Base-by-base conservation (phyloP, 1,140 invertebrate genomes). In the Ceratina japonica region DNA sequence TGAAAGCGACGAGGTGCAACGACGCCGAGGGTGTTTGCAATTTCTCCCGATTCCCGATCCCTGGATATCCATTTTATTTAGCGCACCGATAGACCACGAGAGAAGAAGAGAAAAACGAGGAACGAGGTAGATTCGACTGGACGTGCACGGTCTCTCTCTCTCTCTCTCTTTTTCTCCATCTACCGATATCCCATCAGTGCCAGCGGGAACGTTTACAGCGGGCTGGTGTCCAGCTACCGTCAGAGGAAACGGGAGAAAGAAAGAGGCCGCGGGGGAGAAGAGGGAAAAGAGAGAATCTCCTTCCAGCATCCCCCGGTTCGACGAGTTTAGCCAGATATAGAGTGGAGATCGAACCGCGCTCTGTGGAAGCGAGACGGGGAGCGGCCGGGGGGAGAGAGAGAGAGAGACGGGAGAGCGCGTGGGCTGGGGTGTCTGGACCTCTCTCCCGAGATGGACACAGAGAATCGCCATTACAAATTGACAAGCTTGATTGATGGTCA, bases 391-490 rank as follows among this genome's bases (percentile, higher is more conserved):
- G 52, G 77, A 65, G 27, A 61, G 63, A n/a, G 16, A 3, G 62
- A n/a, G 69, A 20, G 64, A 78, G 82, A 83, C 65, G 79, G 65
- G 81, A 80, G 75, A 80, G 75, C 87, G 73, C 52, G 72, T 71
- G 49, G 49, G 80, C 63, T 71, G 81, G 81, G 78, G 77, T 85
- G 83, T 85, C 82, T 82, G 86, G 84, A 89, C 80, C 84, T 86
- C 68, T 84, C 81, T 84, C 81, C 81, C 82, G 87, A 90, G 88
- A 92, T 92, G 91, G 90, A 92, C 91, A 92, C 91, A 90, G 92
- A 91, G 91, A 92, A 91, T 92, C 91, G 92, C 92, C 92, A 93
- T 93, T 93, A 93, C 92, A 93, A 93, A 93, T 93, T 93, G 92
- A 93, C 92, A 92, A 92, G 87, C 87, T 92, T 93, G 92, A 93